phyloP scores from a whole-genome alignment of 2,113 vertebrate genomes.

The Upupa epops region DNA sequence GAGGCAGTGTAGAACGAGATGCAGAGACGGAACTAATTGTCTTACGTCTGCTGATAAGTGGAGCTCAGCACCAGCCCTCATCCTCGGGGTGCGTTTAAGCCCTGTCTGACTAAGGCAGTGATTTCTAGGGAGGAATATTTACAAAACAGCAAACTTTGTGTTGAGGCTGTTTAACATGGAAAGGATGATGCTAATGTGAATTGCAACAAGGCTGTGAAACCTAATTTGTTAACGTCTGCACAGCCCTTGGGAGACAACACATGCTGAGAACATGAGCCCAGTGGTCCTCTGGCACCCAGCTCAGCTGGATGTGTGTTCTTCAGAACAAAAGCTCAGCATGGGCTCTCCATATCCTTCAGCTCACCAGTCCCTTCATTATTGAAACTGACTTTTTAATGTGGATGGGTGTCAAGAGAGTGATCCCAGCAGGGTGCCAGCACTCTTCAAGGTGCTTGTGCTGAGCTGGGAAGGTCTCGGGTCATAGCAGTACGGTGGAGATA shows the following conservation, averaged over 20 bases:
- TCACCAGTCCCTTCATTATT: background rate
- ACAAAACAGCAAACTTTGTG: slow-evolving; percentile 5
- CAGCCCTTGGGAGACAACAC: background rate
- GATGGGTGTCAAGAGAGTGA: background rate
- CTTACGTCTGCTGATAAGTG: background rate
- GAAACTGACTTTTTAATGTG: background rate
- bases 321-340: fast-evolving
- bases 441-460: fast-evolving
- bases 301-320: fast-evolving
- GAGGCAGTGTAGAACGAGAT: background rate
- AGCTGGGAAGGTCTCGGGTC: background rate
- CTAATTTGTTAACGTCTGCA: background rate
- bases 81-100: slow-evolving; percentile 15
- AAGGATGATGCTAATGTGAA: slow-evolving; percentile 23
- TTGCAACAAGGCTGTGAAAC: background rate
- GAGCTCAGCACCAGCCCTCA: background rate
- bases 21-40: background rate
- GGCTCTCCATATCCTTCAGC: background rate
- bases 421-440: background rate
- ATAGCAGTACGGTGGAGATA: background rate
- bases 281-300: fast-evolving
- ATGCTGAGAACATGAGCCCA: background rate
- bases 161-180: background rate
- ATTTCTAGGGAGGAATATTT: slow-evolving; percentile 4
- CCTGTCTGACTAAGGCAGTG: background rate